Conservation (phyloP, 2,888 invertebrate species). For the Ypsolopha sequella region DNA sequence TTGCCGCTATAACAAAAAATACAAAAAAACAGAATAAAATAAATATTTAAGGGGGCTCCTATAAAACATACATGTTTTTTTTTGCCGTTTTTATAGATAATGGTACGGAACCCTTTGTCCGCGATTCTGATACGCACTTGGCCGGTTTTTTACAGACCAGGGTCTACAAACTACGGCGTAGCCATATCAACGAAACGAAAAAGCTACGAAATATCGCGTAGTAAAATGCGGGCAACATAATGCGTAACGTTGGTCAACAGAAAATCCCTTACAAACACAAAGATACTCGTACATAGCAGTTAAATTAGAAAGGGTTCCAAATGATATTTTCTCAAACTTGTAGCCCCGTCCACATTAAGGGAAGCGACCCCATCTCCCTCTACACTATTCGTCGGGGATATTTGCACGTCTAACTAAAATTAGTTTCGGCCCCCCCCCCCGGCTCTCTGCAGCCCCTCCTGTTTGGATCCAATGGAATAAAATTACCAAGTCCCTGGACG, state of each 20-base stretch:
- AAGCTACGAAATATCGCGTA: no score
- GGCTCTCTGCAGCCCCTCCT: background rate
- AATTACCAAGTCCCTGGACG: background rate
- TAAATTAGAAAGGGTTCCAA: background rate
- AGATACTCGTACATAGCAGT: background rate
- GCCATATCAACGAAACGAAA: no score
- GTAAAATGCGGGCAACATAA: no score
- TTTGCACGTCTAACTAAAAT: constrained; percentile 2
- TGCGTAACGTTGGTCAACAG: background rate
- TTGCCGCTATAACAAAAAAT: no score
- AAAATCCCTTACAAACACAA: background rate
- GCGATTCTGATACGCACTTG: no score
- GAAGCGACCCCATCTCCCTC: background rate
- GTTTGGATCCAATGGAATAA: background rate
- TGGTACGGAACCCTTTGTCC: no score
- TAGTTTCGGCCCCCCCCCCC: constrained; percentile 2
- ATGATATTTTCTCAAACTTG: background rate
- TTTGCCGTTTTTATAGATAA: no score
- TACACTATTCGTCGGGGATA: background rate
- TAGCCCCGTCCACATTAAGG: background rate
- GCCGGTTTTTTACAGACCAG: no score
- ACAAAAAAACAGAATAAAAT: no score
- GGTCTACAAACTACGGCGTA: no score
- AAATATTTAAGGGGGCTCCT: no score
- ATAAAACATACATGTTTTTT: no score